phyloP scores from a whole-genome alignment of 2,113 vertebrate species.

The Scytalopus superciliaris region DNA sequence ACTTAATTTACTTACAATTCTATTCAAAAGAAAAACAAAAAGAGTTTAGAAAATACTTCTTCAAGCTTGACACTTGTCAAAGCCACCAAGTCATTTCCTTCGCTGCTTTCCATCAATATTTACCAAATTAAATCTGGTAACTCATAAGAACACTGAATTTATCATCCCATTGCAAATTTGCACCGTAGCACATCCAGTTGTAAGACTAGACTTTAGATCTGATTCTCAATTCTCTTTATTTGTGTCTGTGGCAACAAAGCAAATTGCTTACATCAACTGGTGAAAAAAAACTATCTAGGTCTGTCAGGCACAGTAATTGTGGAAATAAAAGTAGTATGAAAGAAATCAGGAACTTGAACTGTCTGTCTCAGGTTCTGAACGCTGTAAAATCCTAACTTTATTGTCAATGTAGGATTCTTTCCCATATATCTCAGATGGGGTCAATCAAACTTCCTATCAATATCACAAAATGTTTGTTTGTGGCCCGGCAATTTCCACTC shows the following conservation, averaged over 20 bases:
- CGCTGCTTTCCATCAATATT: background rate
- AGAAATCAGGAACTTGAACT: background rate
- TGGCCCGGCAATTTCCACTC: background rate
- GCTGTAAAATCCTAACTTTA: background rate
- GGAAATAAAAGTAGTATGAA: background rate
- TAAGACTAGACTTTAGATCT: background rate
- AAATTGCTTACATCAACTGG: background rate
- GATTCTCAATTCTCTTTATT: background rate
- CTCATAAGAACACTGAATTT: background rate
- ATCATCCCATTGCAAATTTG: background rate
- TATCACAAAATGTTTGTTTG: background rate
- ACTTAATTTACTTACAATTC: conserved; percentile 87
- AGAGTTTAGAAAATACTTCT: background rate
- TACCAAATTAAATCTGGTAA: background rate
- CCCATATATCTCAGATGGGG: background rate
- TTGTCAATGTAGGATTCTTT: background rate
- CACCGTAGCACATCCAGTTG: background rate
- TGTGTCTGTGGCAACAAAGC: background rate
- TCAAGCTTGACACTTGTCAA: background rate
- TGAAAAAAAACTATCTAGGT: background rate
- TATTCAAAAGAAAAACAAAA: conserved; percentile 52
- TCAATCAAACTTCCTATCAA: background rate
- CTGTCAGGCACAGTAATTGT: background rate
- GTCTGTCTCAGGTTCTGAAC: background rate
- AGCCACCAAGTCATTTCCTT: background rate